phyloP scores from a whole-genome alignment of 2,797 vertebrate species.

The Poeciliopsis gracilis region DNA sequence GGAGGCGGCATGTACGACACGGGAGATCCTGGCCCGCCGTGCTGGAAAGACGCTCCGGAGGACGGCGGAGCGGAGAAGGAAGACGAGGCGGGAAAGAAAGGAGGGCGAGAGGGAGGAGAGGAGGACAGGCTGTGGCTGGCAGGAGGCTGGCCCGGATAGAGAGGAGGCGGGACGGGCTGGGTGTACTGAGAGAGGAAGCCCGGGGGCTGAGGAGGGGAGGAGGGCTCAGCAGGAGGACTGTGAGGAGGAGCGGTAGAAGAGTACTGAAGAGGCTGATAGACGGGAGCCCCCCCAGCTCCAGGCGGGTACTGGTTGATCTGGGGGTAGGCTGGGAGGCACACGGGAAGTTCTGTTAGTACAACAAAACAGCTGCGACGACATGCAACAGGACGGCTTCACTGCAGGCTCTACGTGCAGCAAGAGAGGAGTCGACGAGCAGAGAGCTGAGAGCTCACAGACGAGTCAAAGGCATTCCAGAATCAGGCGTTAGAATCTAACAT shows the following conservation, averaged over 20 bases:
- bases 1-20: conserved; percentile 85
- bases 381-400: conserved; percentile 29
- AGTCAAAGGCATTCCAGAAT: neutral
- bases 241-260: conserved; percentile 67
- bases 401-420: conserved; percentile 32
- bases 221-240: conserved; percentile 78
- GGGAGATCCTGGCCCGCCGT: conserved; percentile 92
- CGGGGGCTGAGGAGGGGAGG: conserved; percentile 76
- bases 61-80: conserved; percentile 75
- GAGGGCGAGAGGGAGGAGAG: conserved; percentile 58
- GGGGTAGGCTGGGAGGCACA: conserved; percentile 85
- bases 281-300: conserved; percentile 85
- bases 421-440: conserved; percentile 1
- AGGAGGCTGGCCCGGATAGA: conserved; percentile 70
- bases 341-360: conserved; percentile 75
- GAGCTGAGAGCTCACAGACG: neutral
- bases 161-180: conserved; percentile 72
- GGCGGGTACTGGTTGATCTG: conserved; percentile 87
- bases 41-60: conserved; percentile 89
- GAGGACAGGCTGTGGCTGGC: conserved; percentile 74
- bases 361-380: conserved; percentile 36
- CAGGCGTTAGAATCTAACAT: conserved; percentile 32
- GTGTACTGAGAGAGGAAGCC: conserved; percentile 82
- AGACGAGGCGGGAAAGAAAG: conserved; percentile 71
- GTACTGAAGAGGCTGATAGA: conserved; percentile 89